Base-by-base conservation (phyloP, 2,888 invertebrate species). In the Ochropacha duplaris region DNA sequence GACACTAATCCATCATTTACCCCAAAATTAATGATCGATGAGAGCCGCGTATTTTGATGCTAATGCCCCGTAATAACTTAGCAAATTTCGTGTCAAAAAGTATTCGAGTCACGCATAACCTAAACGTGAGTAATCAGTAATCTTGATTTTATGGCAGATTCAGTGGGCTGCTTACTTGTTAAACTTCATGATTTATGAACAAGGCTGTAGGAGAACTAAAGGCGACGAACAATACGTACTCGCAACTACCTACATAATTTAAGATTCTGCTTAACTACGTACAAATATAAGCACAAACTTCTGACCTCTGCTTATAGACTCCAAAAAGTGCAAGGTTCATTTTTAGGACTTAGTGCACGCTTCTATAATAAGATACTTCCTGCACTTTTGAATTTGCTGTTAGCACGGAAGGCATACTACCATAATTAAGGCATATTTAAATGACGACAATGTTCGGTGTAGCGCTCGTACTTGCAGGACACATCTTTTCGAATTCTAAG, bases 1-100 rank as follows among this genome's bases (percentile, higher is more conserved):
- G 71, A 61, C 59, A 58, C 56, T 65, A 69, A 79, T 78, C 74
- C 70, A 72, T 78, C 74, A 77, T 55, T 54, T 55, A 52, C 57
- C 59, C 60, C 54, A 49, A 22, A 34, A 54, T 58, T 26, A 54
- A 55, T 62, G 63, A 65, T 66, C 60, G 62, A 65, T 61, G 55
- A 44, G 44, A 44, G 19, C 44, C 44, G 19, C 16, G 1, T 19
- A 44, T 44, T 39, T 44, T 19, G 44, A 24, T 58, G 24, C 36
- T 44, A 11, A 60, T 57, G 55, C 31, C 31, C 2, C 56, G 34
- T 55, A 54, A 54, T 19, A 50, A 54, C 57, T 57, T 44, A 9
- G 44, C 44, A 2, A 44, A 44, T 19, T 44, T 44, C 44, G 44
- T 50, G 50, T 50, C 50, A 8, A 51, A 50, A 51, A 44, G 44